Percentiles rank a stretch among this genome's conserved stretches.
Evolutionary conservation across 1,140 invertebrate species (phyloP).

Genomic region (Daktulosphaira vitifoliae): DNA sequence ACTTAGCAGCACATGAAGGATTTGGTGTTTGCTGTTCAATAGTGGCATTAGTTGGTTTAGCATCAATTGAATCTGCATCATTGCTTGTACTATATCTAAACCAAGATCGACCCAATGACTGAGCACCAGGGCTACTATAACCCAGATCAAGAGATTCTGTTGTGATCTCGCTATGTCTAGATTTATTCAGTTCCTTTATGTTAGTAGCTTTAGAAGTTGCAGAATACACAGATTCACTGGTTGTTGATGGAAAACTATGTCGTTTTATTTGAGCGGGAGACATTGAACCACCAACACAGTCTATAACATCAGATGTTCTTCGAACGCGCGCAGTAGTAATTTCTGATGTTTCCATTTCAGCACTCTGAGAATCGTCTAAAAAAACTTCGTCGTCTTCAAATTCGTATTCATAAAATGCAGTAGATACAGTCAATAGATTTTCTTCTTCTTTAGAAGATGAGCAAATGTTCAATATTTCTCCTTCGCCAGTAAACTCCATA

Average conservation of each 20-base stretch:
- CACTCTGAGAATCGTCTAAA: constrained; percentile 3
- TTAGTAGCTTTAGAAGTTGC: constrained; percentile 15
- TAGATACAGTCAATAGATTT: not conserved
- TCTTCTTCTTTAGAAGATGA: constrained; percentile 5
- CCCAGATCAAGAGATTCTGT: constrained; percentile 12
- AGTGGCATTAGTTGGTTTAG: not conserved
- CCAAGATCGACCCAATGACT: not conserved
- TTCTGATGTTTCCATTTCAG: constrained; percentile 32
- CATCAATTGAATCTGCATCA: constrained; percentile 22
- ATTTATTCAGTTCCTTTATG: not conserved
- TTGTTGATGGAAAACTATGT: constrained; percentile 17
- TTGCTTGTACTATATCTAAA: constrained; percentile 12
- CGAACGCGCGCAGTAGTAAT: constrained; percentile 24
- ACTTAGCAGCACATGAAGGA: no score
- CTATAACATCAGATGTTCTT: constrained; percentile 39
- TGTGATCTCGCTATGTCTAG: not conserved
- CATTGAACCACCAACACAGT: constrained; percentile 36
- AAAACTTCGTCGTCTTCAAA: constrained; percentile 37
- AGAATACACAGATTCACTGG: not conserved
- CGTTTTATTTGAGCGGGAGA: constrained; percentile 14
- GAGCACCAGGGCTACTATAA: constrained; percentile 23
- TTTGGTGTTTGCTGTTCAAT: no score
- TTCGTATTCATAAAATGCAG: constrained; percentile 11
- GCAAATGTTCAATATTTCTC: not conserved
- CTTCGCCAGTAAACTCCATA: constrained; percentile 7